These are phyloP conservation scores for Sarcophaga carnaria DNA, from an alignment of 2,888 invertebrate genomes.

Conservation along the genomic window DNA sequence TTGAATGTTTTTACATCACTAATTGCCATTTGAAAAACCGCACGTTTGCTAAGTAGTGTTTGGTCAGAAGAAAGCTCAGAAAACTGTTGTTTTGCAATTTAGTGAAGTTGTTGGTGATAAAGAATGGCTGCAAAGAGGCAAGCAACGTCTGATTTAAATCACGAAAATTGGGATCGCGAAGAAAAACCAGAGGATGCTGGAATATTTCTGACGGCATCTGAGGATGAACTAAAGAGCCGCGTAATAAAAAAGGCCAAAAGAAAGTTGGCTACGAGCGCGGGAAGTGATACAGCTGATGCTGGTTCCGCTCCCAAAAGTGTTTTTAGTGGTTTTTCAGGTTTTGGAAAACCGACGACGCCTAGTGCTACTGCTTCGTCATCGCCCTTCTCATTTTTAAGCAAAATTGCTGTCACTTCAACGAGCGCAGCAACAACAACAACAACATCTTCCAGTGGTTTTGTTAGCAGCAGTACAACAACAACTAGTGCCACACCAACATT, in stretches of 20 bases:
- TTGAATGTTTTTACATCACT: background rate
- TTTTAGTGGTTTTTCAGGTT: conserved; percentile 87
- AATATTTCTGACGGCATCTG: conserved; percentile 86
- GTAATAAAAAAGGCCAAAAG: conserved; percentile 90
- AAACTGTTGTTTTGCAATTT: background rate
- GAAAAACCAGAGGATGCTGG: conserved; percentile 90
- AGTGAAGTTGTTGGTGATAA: background rate
- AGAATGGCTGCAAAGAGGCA: conserved; percentile 88
- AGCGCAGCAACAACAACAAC: conserved; percentile 3
- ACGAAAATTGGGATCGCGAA: conserved; percentile 93
- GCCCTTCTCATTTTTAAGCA: conserved; percentile 78
- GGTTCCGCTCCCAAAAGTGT: conserved; percentile 81
- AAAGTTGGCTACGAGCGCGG: conserved; percentile 68
- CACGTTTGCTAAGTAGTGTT: background rate
- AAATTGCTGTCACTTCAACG: conserved; percentile 69
- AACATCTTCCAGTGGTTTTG: conserved; percentile 6
- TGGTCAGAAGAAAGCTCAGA: background rate
- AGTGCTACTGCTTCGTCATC: conserved; percentile 66
- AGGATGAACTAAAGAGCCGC: conserved; percentile 88
- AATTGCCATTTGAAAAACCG: background rate
- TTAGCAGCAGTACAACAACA: conserved; percentile 43
- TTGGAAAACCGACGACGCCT: conserved; percentile 72
- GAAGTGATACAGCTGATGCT: conserved; percentile 62
- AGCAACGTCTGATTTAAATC: conserved; percentile 89
- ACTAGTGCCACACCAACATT: conserved; percentile 52